Percentiles rank a stretch among this genome's conserved stretches.
phyloP scores from a whole-genome alignment of 2,113 vertebrate genomes.

The Sinocyclocheilus grahami region DNA sequence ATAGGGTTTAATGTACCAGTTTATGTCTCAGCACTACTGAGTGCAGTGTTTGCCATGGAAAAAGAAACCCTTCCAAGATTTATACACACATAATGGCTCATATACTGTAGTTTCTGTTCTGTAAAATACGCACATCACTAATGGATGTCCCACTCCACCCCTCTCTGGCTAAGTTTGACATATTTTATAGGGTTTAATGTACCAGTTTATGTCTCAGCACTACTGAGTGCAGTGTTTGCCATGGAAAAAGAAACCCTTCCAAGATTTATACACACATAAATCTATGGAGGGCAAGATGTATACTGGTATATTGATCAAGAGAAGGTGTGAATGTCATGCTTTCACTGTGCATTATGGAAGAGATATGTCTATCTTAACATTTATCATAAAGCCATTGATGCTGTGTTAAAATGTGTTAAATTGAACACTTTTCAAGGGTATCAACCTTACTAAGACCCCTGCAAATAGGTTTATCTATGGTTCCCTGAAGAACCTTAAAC shows the following conservation, averaged over 20 bases:
- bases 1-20: conserved; percentile 13
- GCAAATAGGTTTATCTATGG: background rate
- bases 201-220: conserved; percentile 1
- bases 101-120: background rate
- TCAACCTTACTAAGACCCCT: background rate
- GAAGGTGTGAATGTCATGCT: background rate
- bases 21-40: conserved; percentile 5
- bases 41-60: conserved; percentile 3
- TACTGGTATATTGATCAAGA: background rate
- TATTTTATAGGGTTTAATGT: conserved; percentile 22
- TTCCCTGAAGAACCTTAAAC: background rate
- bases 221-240: conserved; percentile 9
- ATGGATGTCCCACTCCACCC: background rate
- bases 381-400: background rate
- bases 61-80: conserved; percentile 7
- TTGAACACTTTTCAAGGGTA: background rate
- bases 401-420: background rate
- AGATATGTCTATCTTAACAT: background rate
- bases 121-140: background rate
- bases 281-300: background rate
- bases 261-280: conserved; percentile 8
- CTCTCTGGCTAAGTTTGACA: conserved; percentile 12
- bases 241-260: background rate
- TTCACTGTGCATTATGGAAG: background rate
- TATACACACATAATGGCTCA: background rate